Conservation (phyloP, 1,140 invertebrate species). For the Lutraria rhynchaena region DNA sequence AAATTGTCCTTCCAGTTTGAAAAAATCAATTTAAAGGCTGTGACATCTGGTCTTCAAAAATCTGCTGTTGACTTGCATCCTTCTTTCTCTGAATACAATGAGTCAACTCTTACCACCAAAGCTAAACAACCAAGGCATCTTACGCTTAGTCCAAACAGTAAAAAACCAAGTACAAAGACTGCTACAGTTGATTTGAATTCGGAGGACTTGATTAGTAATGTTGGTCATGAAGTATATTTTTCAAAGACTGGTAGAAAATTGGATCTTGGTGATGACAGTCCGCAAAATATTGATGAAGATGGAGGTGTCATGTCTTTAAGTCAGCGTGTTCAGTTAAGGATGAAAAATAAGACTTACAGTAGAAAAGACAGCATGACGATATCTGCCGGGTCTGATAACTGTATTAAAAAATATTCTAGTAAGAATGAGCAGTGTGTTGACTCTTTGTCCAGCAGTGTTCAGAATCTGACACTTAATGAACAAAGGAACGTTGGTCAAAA, state of each 20-base stretch:
- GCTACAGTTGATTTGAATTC: neutral
- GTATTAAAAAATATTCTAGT: neutral
- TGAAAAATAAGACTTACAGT: constrained; percentile 39
- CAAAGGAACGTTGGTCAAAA: constrained; percentile 17
- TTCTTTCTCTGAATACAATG: constrained; percentile 32
- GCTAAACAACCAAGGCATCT: constrained; percentile 42
- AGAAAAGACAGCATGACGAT: neutral
- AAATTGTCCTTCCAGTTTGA: constrained; percentile 53
- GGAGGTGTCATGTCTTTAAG: constrained; percentile 28
- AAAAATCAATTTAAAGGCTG: constrained; percentile 25
- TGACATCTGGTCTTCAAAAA: constrained; percentile 25
- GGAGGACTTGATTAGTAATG: neutral
- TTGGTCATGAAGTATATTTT: neutral
- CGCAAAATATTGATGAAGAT: too few relatives aligned
- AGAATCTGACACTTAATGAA: constrained; percentile 23
- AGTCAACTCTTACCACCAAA: constrained; percentile 14
- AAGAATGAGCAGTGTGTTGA: neutral
- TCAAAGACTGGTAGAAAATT: constrained; percentile 4
- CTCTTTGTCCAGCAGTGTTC: neutral
- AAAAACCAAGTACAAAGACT: neutral
- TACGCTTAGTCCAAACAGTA: constrained; percentile 22
- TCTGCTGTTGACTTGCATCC: constrained; percentile 24
- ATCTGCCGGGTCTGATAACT: neutral
- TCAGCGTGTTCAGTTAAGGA: constrained; percentile 37
- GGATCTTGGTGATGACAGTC: neutral